Conservation (phyloP, 2,888 invertebrate species). For the Tenthredo distinguenda region DNA sequence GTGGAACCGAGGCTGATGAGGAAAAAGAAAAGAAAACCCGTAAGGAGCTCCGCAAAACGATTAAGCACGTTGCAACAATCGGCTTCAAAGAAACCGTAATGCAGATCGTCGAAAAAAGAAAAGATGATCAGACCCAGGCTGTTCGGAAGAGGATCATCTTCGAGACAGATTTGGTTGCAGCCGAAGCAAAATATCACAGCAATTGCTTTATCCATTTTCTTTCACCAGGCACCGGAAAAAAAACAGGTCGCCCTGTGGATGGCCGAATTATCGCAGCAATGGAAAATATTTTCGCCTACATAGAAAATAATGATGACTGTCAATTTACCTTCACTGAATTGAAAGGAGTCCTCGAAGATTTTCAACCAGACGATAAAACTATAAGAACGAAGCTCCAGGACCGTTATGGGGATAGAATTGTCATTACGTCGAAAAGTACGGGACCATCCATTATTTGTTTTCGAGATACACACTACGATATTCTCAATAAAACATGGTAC, state of each 20-base stretch:
- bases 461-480: slow-evolving; percentile 40
- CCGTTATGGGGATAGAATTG: slow-evolving; percentile 49
- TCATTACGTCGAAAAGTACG: slow-evolving; percentile 37
- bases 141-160: slow-evolving; percentile 64
- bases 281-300: slow-evolving; percentile 69
- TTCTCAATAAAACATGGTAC: slow-evolving; percentile 34
- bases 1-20: slow-evolving; percentile 44
- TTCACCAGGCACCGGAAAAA: slow-evolving; percentile 67
- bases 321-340: slow-evolving; percentile 58
- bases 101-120: slow-evolving; percentile 49
- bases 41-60: slow-evolving; percentile 19
- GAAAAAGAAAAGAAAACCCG: slow-evolving; percentile 34
- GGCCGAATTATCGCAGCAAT: slow-evolving; percentile 67
- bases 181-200: slow-evolving; percentile 70
- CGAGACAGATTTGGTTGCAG: slow-evolving; percentile 67
- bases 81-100: slow-evolving; percentile 54
- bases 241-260: slow-evolving; percentile 70
- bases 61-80: slow-evolving; percentile 53
- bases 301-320: slow-evolving; percentile 57
- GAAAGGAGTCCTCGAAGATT: slow-evolving; percentile 40
- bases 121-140: slow-evolving; percentile 65
- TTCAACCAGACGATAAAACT: slow-evolving; percentile 43
- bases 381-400: slow-evolving; percentile 15
- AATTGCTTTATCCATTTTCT: slow-evolving; percentile 67
- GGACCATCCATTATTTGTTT: slow-evolving; percentile 40